These are phyloP conservation scores for Indri indri DNA, from an alignment of 2,113 vertebrate genomes.

Conservation along the genomic window DNA sequence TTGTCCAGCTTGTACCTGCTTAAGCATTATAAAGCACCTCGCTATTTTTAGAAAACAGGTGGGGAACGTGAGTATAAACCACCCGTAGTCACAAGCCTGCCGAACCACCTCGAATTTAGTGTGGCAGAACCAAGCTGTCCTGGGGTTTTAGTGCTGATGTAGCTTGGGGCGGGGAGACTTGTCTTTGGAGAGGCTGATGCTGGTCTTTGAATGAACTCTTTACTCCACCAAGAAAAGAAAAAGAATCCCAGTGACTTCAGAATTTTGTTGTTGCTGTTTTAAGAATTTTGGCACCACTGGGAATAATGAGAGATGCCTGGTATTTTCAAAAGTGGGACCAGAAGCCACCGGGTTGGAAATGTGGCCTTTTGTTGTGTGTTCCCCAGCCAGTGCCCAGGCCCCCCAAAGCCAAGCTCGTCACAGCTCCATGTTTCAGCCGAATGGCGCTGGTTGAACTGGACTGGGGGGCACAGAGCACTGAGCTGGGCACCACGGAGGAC, in stretches of 20 bases:
- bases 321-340: background rate
- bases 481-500: background rate
- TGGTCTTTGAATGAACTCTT: background rate
- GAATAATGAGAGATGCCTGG: background rate
- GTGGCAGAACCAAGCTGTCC: background rate
- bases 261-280: background rate
- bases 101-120: background rate
- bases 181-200: background rate
- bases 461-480: background rate
- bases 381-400: background rate
- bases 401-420: background rate
- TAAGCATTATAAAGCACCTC: background rate
- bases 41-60: background rate
- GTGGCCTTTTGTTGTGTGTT: background rate
- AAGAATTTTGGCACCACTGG: background rate
- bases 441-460: conserved; percentile 5
- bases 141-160: background rate
- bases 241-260: background rate
- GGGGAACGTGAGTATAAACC: background rate
- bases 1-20: background rate
- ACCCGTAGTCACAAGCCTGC: background rate
- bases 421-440: background rate
- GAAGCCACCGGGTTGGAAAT: background rate
- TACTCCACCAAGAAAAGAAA: background rate
- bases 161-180: background rate